Evolutionary conservation across 2,113 vertebrate species (phyloP), one percentile per base, ranked within the genome.

Genomic region (Triplophysa dalaica): DNA sequence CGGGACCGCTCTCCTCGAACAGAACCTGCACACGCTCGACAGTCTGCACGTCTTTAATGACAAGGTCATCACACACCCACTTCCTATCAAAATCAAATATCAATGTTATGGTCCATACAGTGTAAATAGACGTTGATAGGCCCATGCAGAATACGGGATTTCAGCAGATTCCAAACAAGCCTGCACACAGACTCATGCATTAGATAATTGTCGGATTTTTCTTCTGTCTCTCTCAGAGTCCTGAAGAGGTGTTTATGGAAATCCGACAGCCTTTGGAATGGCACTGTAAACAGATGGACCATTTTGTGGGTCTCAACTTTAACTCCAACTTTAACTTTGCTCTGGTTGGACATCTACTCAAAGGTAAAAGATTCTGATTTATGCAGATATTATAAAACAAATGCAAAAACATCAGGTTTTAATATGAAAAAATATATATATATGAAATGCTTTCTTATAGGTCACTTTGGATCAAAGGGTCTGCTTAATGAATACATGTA

Each of bases 261-360:
- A 97, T 97, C 81, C 89, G 97, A 56, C 94, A 93, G 66, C 97
- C 97, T 1, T 87, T 99, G 0, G 97, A 99, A 70, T 99, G 97
- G 97, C 97, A 99, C 91, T 98, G 96, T 88, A 99, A 99, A 86
- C 97, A 99, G 86, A 99, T 99, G 97, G 97, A 99, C 89, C 97
- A 99, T 85, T 98, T 99, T 87, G 97, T 99, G 26, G 97, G 97
- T 63, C 95, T 99, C 14, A 99, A 97, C 88, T 99, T 99, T 86
- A 96, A 95, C 86, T 94, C 96, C 77, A 98, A 98, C 89, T 99
- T 99, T 79, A 99, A 99, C 88, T 99, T 99, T 75, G 97, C 97
- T 22, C 87, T 99, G 33, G 97, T 98, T 87, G 97, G 97, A 66
- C 97, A 98, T 85, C 93, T 99, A 6, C 90, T 99, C 64, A 99